Conservation (phyloP, 2,113 vertebrate genomes). For the Chelonoidis abingdonii region DNA sequence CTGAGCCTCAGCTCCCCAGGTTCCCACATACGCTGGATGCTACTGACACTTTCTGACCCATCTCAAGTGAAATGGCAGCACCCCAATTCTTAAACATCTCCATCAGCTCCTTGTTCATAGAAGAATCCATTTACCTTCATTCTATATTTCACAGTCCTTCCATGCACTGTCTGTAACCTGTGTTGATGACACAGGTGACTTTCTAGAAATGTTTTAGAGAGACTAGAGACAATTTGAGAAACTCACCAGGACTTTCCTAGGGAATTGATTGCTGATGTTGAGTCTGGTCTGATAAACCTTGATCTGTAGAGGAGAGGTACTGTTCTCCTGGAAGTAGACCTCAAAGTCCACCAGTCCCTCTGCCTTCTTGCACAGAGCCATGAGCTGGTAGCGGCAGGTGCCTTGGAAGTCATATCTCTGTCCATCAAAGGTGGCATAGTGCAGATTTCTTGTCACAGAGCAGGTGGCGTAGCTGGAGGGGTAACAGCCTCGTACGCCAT, state of each 20-base stretch:
- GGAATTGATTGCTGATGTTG: slow-evolving; percentile 66
- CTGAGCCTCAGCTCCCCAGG: too few relatives aligned
- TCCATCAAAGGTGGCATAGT: too few relatives aligned
- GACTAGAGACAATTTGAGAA: background rate
- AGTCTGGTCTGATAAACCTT: slow-evolving; percentile 67
- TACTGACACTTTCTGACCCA: background rate
- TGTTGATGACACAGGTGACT: fast-evolving
- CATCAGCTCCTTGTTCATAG: background rate
- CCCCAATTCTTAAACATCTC: background rate
- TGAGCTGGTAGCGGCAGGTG: slow-evolving; percentile 79
- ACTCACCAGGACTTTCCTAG: slow-evolving; percentile 80
- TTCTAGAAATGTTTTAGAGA: background rate
- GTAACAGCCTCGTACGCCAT: slow-evolving; percentile 70
- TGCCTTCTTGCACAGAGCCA: slow-evolving; percentile 17
- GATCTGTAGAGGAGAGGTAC: slow-evolving; percentile 76
- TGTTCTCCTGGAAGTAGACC: slow-evolving; percentile 79
- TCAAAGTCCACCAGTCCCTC: slow-evolving; percentile 72
- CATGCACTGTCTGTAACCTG: background rate
- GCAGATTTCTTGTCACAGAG: too few relatives aligned
- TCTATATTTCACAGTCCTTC: background rate
- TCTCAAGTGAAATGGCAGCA: too few relatives aligned
- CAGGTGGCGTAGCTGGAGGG: slow-evolving; percentile 23
- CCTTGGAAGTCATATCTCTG: slow-evolving; percentile 83
- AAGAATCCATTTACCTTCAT: background rate
- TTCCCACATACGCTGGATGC: background rate